Base-by-base conservation (phyloP, 2,113 vertebrate genomes). In the Tylochromis polylepis region DNA sequence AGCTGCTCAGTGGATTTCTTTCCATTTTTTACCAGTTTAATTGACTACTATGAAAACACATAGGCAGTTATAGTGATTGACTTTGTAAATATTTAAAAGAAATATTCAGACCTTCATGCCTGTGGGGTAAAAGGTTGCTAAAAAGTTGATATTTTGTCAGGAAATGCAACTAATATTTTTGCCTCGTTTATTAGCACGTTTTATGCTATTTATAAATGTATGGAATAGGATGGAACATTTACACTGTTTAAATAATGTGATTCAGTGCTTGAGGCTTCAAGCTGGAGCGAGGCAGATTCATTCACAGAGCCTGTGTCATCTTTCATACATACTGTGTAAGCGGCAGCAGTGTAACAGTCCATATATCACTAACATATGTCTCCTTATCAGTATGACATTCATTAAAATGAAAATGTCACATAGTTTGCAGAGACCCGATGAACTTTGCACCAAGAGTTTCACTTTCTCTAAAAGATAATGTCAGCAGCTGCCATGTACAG, bases 371-470 rank as follows among this genome's bases (percentile, higher is more conserved):
- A 95, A 96, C 94, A 34, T 53, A n/a, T 77, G 72, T 90, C 93
- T 97, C 95, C 90, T 96, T 91, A 83, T 96, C 96, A 97, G 94
- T 93, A 91, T 80, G 95, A 96, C 93, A 95, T 97, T 96, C 67
- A 97, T 97, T 77, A 77, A 77, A 77, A 77, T n/a, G 97, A 96
- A 98, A 97, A 97, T 98, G 97, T 96, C 95, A 95, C 96, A 96
- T 97, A 87, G 58, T 96, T 96, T 90, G 85, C 89, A 78, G 70
- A 81, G 72, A 10, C 56, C 75, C 70, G 38, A 80, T 83, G 87
- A 87, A 96, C 72, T 77, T 96, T 58, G 77, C 60, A 86, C 56
- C 92, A 88, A 95, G 95, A 95, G 43, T 95, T 89, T 91, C 36
- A 36, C 83, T 67, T 83, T 88, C 80, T 79, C 79, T 94, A 96